Percentiles rank a stretch among this genome's conserved stretches.
phyloP scores from a whole-genome alignment of 2,113 vertebrate species.

The Callocephalon fimbriatum region DNA sequence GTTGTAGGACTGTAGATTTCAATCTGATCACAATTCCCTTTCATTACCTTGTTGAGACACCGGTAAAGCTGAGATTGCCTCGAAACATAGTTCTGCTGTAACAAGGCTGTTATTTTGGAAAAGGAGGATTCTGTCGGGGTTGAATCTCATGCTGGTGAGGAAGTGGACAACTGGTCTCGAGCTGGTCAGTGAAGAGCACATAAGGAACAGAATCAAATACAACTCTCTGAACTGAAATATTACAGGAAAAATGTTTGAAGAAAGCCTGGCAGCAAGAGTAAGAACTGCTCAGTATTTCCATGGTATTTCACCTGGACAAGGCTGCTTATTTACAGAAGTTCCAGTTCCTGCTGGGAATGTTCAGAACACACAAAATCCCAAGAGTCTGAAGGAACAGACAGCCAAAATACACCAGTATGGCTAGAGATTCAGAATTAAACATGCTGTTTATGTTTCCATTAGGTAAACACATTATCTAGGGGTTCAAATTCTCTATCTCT shows the following conservation, averaged over 20 bases:
- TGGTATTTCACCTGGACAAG: constrained; percentile 15
- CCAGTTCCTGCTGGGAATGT: constrained; percentile 48
- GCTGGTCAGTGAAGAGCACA: constrained; percentile 6
- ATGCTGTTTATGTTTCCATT: constrained; percentile 28
- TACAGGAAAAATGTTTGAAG: background rate
- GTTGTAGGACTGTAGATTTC: background rate
- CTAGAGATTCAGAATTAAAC: background rate
- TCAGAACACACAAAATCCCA: constrained; percentile 52
- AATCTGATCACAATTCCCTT: background rate
- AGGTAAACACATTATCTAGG: background rate
- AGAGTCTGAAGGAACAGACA: background rate
- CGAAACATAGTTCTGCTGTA: constrained; percentile 19
- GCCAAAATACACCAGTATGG: constrained; percentile 10
- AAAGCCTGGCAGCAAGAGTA: background rate
- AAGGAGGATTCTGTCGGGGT: background rate
- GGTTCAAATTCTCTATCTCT: background rate
- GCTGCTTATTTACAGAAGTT: constrained; percentile 20
- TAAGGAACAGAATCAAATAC: background rate
- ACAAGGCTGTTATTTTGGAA: background rate
- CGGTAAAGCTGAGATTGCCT: background rate
- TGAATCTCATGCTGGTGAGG: constrained; percentile 21
- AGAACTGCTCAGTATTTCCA: constrained; percentile 17
- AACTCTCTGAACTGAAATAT: background rate
- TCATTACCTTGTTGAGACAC: constrained; percentile 19
- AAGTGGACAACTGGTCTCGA: constrained; percentile 60